These are phyloP conservation scores for Calcarius lapponicus DNA, from an alignment of 2,797 vertebrate genomes.

Conservation along the genomic window DNA sequence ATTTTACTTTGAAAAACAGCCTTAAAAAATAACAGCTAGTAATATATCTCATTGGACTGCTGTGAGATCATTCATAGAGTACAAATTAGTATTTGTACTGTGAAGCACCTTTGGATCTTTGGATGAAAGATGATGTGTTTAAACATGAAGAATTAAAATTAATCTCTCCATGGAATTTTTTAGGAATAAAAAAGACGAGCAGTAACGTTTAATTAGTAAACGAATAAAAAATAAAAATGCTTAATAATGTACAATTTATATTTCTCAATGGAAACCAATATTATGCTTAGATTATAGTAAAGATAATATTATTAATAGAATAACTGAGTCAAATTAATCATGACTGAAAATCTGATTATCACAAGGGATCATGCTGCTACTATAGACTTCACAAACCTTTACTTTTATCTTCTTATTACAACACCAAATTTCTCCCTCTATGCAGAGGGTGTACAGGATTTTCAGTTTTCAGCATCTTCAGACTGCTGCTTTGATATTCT, in stretches of 20 bases:
- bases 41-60: neutral
- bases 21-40: conserved; percentile 1
- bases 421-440: conserved; percentile 13
- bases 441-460: conserved; percentile 11
- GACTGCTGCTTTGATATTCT: conserved; percentile 63
- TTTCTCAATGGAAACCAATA: conserved; percentile 58
- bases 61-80: neutral
- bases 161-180: neutral
- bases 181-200: neutral
- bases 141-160: conserved; percentile 30
- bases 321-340: conserved; percentile 69
- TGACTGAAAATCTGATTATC: conserved; percentile 69
- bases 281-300: conserved; percentile 56
- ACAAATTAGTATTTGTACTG: conserved; percentile 33
- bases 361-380: conserved; percentile 44
- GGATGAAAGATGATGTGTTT: neutral
- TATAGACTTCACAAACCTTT: conserved; percentile 25
- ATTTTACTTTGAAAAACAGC: neutral
- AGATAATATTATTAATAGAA: conserved; percentile 64
- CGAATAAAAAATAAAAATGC: conserved; percentile 11
- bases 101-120: conserved; percentile 1
- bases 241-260: conserved; percentile 33
- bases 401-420: conserved; percentile 55
- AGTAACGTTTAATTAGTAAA: conserved; percentile 53
- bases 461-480: conserved; percentile 31